Base-by-base conservation (phyloP, 2,888 invertebrate genomes). In the Stratiomys singularior region DNA sequence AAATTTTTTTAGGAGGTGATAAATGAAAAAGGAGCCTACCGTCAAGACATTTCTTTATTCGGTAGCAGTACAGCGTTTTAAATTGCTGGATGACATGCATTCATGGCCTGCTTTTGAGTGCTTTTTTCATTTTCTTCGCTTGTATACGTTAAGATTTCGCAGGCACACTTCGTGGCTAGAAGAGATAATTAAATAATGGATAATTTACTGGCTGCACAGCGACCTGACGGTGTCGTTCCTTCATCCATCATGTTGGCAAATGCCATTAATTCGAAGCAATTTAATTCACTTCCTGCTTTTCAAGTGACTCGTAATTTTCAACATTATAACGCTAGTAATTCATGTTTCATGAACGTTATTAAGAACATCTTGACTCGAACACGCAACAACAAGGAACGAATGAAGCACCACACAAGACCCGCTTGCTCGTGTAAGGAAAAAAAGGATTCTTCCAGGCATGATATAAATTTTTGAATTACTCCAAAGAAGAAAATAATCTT, bases 161-260 rank as follows among this genome's bases (percentile, higher is more conserved):
- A n/a, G 15, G 52, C 52, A 52, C 15, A 52, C 18, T 2, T n/a
- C 4, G 52, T 13, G 9, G 37, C 15, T 52, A 15, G 52, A 37
- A 30, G 37, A 58, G 60, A 74, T 74, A 74, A 74, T 74, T 74
- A 74, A 74, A 74, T 74, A 74, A 74, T 74, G 58, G 58, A 28
- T 60, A 58, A 58, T 58, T 52, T 74, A 74, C 30, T 30, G 58
- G 74, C 44, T 60, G 44, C 23, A 5, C 30, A 74, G 52, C 44
- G 58, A 37, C 7, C 11, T 30, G 74, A 23, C 58, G 27, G 72
- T 7, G 21, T 58, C 58, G 30, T 72, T 72, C 15, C 11, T 27
- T 58, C 21, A 58, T 69, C 69, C 69, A 69, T 69, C 69, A 69
- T 74, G 56, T 30, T 23, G 27, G 13, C 27, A 74, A 58, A 37